These are phyloP conservation scores for Spialia ferax DNA, from an alignment of 2,888 invertebrate species.

Conservation along the genomic window DNA sequence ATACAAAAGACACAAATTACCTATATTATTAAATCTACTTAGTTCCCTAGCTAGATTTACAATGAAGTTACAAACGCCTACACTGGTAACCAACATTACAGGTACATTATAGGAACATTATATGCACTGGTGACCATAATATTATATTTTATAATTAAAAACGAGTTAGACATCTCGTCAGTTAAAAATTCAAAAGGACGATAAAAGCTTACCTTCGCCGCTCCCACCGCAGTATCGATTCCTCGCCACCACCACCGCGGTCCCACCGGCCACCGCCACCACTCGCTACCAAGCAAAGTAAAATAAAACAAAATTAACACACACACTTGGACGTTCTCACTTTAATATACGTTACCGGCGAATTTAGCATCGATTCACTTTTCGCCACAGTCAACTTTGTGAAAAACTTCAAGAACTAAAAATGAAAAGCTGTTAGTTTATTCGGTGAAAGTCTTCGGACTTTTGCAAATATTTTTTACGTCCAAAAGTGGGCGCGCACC, in stretches of 20 bases:
- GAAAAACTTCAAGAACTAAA: slow-evolving; percentile 70
- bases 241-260: slow-evolving; percentile 76
- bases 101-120: no score
- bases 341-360: slow-evolving; percentile 65
- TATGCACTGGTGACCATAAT: no score
- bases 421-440: slow-evolving; percentile 60
- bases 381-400: slow-evolving; percentile 65
- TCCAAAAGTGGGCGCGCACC: slow-evolving; percentile 59
- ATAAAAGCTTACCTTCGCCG: slow-evolving; percentile 76
- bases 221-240: slow-evolving; percentile 84
- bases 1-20: no score
- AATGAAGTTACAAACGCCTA: no score
- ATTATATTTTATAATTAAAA: no score
- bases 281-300: slow-evolving; percentile 72
- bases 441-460: slow-evolving; percentile 24
- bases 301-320: slow-evolving; percentile 81
- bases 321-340: slow-evolving; percentile 73
- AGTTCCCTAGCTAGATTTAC: no score
- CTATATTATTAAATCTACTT: no score
- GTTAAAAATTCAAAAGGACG: slow-evolving; percentile 45
- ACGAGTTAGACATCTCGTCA: slow-evolving; percentile 2
- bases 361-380: slow-evolving; percentile 71
- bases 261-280: slow-evolving; percentile 65
- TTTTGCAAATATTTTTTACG: slow-evolving; percentile 44
- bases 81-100: no score